Evolutionary conservation across 1,140 invertebrate species (phyloP).

Genomic region (Drosophila erecta): DNA sequence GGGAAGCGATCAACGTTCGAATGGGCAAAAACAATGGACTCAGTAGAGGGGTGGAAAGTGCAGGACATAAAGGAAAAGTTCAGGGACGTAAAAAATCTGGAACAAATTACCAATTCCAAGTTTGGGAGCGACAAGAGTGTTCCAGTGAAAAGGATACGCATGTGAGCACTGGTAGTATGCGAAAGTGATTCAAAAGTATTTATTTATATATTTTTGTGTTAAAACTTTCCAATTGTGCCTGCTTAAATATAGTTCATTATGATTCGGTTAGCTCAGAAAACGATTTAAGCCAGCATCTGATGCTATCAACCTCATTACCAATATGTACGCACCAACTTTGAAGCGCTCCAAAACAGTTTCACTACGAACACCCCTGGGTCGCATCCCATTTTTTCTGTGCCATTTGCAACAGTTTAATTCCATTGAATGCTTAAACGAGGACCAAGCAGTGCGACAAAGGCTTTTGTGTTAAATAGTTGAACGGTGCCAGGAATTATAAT

Average conservation of each 20-base stretch:
- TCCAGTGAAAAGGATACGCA: background rate
- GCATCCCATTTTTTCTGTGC: background rate
- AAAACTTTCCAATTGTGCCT: too few relatives aligned
- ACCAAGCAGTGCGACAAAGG: conserved; percentile 49
- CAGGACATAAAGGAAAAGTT: conserved; percentile 12
- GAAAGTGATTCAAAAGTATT: background rate
- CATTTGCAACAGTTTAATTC: conserved; percentile 47
- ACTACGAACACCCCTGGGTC: background rate
- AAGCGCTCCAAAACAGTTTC: background rate
- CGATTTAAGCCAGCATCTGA: too few relatives aligned
- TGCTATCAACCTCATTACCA: too few relatives aligned
- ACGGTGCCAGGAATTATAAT: conserved; percentile 57
- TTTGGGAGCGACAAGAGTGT: conserved; percentile 7
- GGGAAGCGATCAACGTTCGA: conserved; percentile 53
- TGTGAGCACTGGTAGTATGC: too few relatives aligned
- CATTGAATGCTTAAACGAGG: conserved; percentile 40
- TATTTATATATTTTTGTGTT: too few relatives aligned
- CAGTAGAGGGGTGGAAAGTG: conserved; percentile 14
- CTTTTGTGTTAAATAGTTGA: conserved; percentile 56
- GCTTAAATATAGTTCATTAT: too few relatives aligned
- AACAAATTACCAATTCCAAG: conserved; percentile 53
- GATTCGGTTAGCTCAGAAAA: too few relatives aligned
- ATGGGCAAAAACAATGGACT: conserved; percentile 60
- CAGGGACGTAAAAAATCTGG: conserved; percentile 18
- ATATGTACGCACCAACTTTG: background rate